Evolutionary conservation across 2,113 vertebrate genomes (phyloP).

Genomic region (Eleginops maclovinus): DNA sequence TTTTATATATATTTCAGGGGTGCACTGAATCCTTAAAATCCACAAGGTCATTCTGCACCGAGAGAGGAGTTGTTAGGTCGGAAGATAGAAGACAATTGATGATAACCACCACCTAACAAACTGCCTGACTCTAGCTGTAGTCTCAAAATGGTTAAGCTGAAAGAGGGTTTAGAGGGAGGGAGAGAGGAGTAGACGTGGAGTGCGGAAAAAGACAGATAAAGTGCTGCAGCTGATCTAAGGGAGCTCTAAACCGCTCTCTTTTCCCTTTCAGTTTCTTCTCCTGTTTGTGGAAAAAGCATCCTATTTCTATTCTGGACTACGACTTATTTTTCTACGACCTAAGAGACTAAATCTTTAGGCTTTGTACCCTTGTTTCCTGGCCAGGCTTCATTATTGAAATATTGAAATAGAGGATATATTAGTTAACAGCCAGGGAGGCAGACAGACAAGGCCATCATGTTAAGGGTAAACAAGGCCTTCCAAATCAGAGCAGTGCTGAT

Average conservation of each 20-base stretch:
- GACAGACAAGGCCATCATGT: slow-evolving; percentile 43
- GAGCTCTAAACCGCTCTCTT: slow-evolving; percentile 12
- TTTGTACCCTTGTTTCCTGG: neutral
- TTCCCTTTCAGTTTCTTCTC: slow-evolving; percentile 16
- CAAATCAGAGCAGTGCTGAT: slow-evolving; percentile 50
- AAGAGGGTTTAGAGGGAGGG: slow-evolving; percentile 7
- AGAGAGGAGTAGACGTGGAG: slow-evolving; percentile 18
- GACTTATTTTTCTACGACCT: slow-evolving; percentile 10
- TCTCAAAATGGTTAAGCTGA: neutral
- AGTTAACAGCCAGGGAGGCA: slow-evolving; percentile 65
- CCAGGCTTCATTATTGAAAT: slow-evolving; percentile 7
- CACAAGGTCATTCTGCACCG: slow-evolving; percentile 19
- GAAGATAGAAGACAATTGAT: neutral
- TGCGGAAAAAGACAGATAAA: slow-evolving; percentile 39
- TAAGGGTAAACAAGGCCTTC: slow-evolving; percentile 46
- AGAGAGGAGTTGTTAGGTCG: neutral
- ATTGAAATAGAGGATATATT: slow-evolving; percentile 49
- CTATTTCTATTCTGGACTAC: slow-evolving; percentile 22
- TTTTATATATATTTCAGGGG: slow-evolving; percentile 22
- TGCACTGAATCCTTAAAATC: slow-evolving; percentile 16
- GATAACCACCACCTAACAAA: neutral
- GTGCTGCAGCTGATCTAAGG: slow-evolving; percentile 29
- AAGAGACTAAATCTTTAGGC: neutral
- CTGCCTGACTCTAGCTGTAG: slow-evolving; percentile 9
- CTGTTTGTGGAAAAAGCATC: slow-evolving; percentile 26